phyloP scores from a whole-genome alignment of 2,888 invertebrate species.

The Dicycla oo region DNA sequence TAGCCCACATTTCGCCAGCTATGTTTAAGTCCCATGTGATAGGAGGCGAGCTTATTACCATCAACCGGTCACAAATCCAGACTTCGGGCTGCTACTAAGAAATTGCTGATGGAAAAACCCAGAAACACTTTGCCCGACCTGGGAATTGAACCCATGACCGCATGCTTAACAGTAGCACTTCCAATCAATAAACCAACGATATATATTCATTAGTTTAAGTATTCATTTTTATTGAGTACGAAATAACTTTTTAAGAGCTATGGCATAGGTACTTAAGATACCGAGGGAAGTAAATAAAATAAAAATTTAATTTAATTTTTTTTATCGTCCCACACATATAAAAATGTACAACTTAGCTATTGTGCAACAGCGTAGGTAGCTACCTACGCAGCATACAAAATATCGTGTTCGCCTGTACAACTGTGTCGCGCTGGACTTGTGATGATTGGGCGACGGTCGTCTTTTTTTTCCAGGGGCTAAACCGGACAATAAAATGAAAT shows the following conservation, averaged over 20 bases:
- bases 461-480: conserved; percentile 30
- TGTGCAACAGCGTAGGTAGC: no score
- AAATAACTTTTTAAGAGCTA: background rate
- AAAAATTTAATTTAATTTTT: no score
- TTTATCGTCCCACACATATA: no score
- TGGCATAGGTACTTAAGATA: no score
- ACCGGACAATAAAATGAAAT: conserved; percentile 32
- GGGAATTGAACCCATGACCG: background rate
- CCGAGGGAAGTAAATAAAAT: no score
- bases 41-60: background rate
- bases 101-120: background rate
- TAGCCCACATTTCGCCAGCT: background rate
- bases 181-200: background rate
- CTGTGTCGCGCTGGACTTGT: background rate
- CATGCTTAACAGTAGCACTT: background rate
- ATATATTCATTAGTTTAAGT: background rate
- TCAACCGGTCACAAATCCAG: background rate
- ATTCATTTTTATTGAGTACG: background rate
- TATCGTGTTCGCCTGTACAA: background rate
- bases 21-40: background rate
- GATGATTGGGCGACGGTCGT: background rate
- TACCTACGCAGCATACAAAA: no score
- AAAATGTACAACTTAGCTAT: background rate
- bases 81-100: background rate
- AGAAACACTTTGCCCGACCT: background rate